Percentiles rank a stretch among this genome's conserved stretches.
phyloP scores from a whole-genome alignment of 2,888 invertebrate genomes.

The Mimachlamys varia region DNA sequence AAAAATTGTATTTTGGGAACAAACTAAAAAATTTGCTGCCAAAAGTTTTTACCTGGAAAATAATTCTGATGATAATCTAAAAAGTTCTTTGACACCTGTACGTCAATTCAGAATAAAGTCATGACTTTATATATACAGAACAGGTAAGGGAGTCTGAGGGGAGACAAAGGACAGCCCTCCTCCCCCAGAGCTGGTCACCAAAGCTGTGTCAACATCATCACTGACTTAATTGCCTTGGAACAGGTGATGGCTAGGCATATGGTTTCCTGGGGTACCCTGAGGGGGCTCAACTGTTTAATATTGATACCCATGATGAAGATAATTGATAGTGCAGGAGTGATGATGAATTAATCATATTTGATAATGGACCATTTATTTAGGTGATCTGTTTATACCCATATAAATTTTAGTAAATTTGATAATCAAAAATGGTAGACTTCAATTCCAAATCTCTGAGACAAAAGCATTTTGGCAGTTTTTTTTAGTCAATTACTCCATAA shows the following conservation, averaged over 20 bases:
- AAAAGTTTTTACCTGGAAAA: too few species aligned
- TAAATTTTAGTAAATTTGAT: background rate
- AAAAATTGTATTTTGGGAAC: background rate
- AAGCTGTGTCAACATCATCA: constrained; percentile 40
- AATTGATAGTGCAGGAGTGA: constrained; percentile 8
- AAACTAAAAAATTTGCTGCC: background rate
- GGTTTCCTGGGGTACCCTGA: constrained; percentile 25
- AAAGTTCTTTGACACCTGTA: too few species aligned
- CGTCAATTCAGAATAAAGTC: too few species aligned
- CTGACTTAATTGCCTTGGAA: constrained; percentile 37
- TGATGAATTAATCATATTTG: constrained; percentile 8
- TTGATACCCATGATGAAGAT: background rate
- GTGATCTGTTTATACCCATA: background rate
- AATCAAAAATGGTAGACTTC: too few species aligned
- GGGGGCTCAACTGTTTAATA: constrained; percentile 6
- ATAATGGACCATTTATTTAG: background rate
- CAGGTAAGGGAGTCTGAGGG: background rate
- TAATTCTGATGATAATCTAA: too few species aligned
- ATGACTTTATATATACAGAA: background rate
- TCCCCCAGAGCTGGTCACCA: background rate
- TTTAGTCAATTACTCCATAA: too few species aligned
- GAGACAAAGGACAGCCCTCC: background rate
- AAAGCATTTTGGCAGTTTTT: too few species aligned
- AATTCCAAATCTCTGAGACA: too few species aligned
- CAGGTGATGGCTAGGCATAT: constrained; percentile 39